A percentile compares a stretch with the other conserved stretches of the same genome.
Conservation (phyloP, 2,888 invertebrate genomes). For the Lampropteryx suffumata region DNA sequence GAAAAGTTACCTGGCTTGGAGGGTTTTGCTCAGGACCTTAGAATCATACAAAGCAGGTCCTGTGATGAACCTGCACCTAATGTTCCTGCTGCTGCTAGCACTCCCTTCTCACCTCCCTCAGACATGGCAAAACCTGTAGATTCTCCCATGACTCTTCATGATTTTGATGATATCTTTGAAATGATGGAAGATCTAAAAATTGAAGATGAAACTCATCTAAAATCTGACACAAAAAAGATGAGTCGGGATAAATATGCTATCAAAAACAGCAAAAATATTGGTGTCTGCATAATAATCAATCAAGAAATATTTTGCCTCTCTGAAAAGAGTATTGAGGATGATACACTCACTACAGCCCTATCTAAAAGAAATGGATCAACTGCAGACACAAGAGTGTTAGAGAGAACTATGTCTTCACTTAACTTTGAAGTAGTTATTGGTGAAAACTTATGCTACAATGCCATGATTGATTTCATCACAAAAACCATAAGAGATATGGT, state of each 20-base stretch:
- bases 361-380: conserved; percentile 58
- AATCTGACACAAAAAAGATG: conserved; percentile 52
- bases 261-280: conserved; percentile 58
- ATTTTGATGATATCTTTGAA: conserved; percentile 50
- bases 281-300: conserved; percentile 71
- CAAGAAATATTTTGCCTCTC: conserved; percentile 70
- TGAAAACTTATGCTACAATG: conserved; percentile 55
- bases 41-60: conserved; percentile 46
- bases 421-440: conserved; percentile 62
- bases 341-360: conserved; percentile 38
- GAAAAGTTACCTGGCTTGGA: conserved; percentile 53
- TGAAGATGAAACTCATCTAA: conserved; percentile 43
- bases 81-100: conserved; percentile 29
- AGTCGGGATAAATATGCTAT: conserved; percentile 56
- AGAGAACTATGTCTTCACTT: conserved; percentile 58
- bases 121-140: conserved; percentile 20
- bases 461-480: conserved; percentile 59
- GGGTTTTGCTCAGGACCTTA: conserved; percentile 49
- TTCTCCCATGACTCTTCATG: conserved; percentile 25
- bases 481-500: conserved; percentile 53
- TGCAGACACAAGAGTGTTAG: conserved; percentile 53
- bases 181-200: conserved; percentile 46
- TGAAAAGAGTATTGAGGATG: conserved; percentile 54
- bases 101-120: conserved; percentile 21
- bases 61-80: conserved; percentile 35